These are phyloP conservation scores for Tridacna crocea DNA, from an alignment of 2,888 invertebrate genomes.

Conservation along the genomic window DNA sequence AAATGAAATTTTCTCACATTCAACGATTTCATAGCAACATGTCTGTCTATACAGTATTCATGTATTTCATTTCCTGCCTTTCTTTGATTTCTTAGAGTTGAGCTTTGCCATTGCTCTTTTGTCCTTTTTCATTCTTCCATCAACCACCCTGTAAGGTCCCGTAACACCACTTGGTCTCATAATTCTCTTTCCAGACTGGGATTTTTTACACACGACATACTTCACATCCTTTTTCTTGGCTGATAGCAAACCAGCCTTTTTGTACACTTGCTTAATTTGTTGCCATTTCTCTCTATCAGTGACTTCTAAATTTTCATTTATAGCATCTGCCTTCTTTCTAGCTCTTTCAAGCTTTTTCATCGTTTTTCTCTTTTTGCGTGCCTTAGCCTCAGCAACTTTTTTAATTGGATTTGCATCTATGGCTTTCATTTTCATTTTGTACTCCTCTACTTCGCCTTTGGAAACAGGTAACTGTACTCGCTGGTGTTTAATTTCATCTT, in stretches of 20 bases:
- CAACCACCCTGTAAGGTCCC: constrained; percentile 97
- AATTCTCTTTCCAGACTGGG: constrained; percentile 88
- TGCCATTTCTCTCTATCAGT: constrained; percentile 96
- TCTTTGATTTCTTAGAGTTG: not conserved
- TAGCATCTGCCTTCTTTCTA: constrained; percentile 97
- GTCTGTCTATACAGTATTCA: no score
- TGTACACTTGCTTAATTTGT: constrained; percentile 96
- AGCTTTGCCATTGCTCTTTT: constrained; percentile 77
- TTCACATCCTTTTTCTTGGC: constrained; percentile 93
- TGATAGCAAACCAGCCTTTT: constrained; percentile 90
- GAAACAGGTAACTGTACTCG: constrained; percentile 93
- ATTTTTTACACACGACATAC: constrained; percentile 96
- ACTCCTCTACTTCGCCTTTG: constrained; percentile 92
- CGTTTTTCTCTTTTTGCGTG: constrained; percentile 96
- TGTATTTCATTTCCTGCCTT: not conserved
- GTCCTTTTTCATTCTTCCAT: constrained; percentile 98
- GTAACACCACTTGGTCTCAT: constrained; percentile 94
- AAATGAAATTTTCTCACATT: no score
- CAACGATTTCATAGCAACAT: no score
- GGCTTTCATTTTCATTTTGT: constrained; percentile 90
- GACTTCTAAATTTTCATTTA: constrained; percentile 95
- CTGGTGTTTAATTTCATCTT: constrained; percentile 97
- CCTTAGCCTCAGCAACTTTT: constrained; percentile 98
- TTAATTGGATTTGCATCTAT: constrained; percentile 98
- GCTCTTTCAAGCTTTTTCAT: constrained; percentile 94